phyloP scores from a whole-genome alignment of 1,140 invertebrate species.

The Pogonus chalceus region DNA sequence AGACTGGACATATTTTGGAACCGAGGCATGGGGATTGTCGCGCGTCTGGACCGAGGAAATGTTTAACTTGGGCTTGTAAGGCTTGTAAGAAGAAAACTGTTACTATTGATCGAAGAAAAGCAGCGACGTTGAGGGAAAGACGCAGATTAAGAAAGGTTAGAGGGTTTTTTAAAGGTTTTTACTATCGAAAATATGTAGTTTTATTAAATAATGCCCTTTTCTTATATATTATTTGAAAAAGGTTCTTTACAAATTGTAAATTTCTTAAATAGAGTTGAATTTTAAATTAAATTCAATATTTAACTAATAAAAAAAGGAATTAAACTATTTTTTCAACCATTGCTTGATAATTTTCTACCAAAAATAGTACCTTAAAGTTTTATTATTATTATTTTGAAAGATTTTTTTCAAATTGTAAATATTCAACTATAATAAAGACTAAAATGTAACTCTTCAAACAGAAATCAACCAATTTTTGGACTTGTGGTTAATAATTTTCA shows the following conservation, averaged over 20 bases:
- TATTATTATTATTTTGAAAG: too few species aligned
- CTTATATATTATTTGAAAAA: neutral
- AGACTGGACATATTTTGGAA: conserved; percentile 39
- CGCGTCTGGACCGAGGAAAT: conserved; percentile 54
- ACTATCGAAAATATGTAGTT: neutral
- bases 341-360: too few species aligned
- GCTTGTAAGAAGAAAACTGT: conserved; percentile 92
- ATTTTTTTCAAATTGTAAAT: too few species aligned
- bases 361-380: too few species aligned
- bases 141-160: conserved; percentile 79
- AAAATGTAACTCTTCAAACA: too few species aligned
- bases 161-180: neutral
- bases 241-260: neutral
- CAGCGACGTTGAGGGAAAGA: conserved; percentile 89
- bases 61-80: conserved; percentile 91
- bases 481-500: too few species aligned
- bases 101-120: conserved; percentile 88
- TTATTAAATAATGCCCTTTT: neutral
- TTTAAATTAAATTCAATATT: neutral
- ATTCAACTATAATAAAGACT: too few species aligned
- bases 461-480: too few species aligned
- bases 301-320: neutral
- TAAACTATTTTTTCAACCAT: conserved; percentile 14
- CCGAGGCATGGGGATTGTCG: conserved; percentile 33
- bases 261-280: neutral